phyloP scores from a whole-genome alignment of 2,888 invertebrate species.

The Capitulum mitella region DNA sequence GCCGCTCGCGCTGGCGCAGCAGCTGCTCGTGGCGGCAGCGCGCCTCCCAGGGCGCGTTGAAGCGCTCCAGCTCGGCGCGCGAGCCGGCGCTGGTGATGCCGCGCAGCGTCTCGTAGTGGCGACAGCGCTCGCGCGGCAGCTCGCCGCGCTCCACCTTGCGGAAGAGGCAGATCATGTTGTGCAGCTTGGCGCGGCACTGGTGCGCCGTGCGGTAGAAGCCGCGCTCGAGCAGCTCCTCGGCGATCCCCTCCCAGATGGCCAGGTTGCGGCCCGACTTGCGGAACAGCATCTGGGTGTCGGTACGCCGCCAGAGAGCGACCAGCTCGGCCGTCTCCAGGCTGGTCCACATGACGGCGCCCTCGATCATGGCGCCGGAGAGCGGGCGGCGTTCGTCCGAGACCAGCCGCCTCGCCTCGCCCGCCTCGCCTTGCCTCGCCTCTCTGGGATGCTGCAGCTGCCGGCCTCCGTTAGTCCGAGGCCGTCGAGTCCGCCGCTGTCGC shows the following conservation, averaged over 20 bases:
- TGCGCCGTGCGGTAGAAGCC: slow-evolving; percentile 4
- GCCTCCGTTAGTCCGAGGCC: too few relatives aligned
- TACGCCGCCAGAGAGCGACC: neutral
- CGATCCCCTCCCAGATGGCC: neutral
- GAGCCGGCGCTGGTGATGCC: neutral
- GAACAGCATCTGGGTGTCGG: neutral
- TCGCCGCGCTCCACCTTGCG: slow-evolving; percentile 4
- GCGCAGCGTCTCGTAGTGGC: neutral
- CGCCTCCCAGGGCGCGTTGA: neutral
- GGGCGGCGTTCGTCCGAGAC: neutral
- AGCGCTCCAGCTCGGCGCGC: neutral
- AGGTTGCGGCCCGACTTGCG: neutral
- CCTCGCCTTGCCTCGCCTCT: too few relatives aligned
- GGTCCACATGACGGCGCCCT: slow-evolving; percentile 9
- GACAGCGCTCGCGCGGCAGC: neutral
- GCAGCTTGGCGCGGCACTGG: slow-evolving; percentile 8
- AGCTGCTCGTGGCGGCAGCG: neutral
- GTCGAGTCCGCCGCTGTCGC: too few relatives aligned
- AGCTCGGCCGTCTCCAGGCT: slow-evolving; percentile 1
- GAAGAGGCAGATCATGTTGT: neutral
- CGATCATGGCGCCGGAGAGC: neutral
- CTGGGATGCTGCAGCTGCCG: too few relatives aligned
- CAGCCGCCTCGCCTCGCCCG: neutral
- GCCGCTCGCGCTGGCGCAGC: neutral
- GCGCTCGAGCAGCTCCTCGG: slow-evolving; percentile 15